Conservation (phyloP, 2,797 vertebrate genomes). For the Macropodus opercularis region DNA sequence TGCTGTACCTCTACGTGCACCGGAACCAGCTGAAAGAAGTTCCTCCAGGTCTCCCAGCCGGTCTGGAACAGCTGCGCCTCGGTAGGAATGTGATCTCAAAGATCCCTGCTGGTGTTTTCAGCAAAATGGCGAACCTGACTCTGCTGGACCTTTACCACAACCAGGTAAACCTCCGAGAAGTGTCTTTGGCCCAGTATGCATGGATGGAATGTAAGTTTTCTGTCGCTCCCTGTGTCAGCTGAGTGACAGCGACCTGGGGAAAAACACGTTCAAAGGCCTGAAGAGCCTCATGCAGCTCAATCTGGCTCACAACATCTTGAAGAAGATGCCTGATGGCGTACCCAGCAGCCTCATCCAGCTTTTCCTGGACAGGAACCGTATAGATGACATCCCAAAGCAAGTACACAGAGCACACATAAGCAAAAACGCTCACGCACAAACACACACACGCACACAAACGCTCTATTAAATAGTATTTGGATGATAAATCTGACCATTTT, state of each 20-base stretch:
- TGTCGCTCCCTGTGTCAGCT: constrained; percentile 58
- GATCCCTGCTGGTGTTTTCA: constrained; percentile 89
- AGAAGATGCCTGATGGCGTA: constrained; percentile 91
- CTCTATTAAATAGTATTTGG: not conserved
- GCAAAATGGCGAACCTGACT: constrained; percentile 88
- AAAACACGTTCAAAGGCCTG: constrained; percentile 91
- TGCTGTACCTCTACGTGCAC: constrained; percentile 91
- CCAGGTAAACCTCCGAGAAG: constrained; percentile 74
- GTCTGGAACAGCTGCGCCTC: constrained; percentile 93
- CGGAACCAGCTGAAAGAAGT: constrained; percentile 92
- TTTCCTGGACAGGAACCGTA: constrained; percentile 94
- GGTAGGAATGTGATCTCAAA: constrained; percentile 91
- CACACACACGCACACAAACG: not conserved
- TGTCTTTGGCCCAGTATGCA: not conserved
- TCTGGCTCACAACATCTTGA: constrained; percentile 90
- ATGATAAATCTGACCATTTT: constrained; percentile 4
- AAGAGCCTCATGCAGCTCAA: constrained; percentile 95
- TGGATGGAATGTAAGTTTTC: constrained; percentile 9
- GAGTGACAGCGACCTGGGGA: constrained; percentile 86
- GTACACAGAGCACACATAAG: constrained; percentile 31
- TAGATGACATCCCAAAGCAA: constrained; percentile 88
- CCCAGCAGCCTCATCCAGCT: constrained; percentile 89
- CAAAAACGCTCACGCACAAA: not conserved
- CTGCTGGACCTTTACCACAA: constrained; percentile 95
- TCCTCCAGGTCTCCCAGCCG: constrained; percentile 86